Conservation (phyloP, 2,888 invertebrate genomes). For the Lasiommata megera region DNA sequence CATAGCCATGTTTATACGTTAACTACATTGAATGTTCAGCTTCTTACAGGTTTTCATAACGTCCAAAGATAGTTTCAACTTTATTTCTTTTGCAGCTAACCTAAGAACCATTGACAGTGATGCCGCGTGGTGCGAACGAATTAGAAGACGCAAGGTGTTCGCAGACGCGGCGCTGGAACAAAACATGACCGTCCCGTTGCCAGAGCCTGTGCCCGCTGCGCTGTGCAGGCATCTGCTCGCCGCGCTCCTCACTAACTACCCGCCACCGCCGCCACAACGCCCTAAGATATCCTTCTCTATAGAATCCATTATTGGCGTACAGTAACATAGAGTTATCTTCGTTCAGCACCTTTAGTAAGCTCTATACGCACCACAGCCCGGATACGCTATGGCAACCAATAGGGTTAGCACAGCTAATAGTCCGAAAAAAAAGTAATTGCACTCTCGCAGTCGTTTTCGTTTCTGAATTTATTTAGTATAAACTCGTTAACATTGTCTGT, state of each 20-base stretch:
- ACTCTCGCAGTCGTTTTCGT: too few relatives aligned
- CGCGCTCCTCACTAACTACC: conserved; percentile 63
- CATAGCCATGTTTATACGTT: too few relatives aligned
- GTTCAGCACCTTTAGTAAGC: too few relatives aligned
- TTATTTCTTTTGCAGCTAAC: conserved; percentile 39
- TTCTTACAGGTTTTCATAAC: too few relatives aligned
- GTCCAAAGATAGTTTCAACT: too few relatives aligned
- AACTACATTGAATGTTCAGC: too few relatives aligned
- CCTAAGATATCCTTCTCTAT: conserved; percentile 83
- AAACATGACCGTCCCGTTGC: conserved; percentile 34
- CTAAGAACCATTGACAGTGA: conserved; percentile 47
- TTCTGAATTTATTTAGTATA: too few relatives aligned
- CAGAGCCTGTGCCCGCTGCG: conserved; percentile 46
- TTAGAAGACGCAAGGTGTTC: conserved; percentile 81
- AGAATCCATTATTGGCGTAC: conserved; percentile 86
- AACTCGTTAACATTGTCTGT: too few relatives aligned
- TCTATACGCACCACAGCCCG: too few relatives aligned
- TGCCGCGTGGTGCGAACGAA: conserved; percentile 77
- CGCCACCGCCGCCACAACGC: conserved; percentile 56
- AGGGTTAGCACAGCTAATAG: too few relatives aligned
- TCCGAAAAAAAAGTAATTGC: too few relatives aligned
- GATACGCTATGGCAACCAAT: too few relatives aligned
- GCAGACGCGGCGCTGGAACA: conserved; percentile 87
- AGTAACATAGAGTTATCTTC: conserved; percentile 43
- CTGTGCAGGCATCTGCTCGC: conserved; percentile 77